Evolutionary conservation across 2,888 invertebrate genomes (phyloP), one percentile per base, ranked within the genome.

Genomic region (Mycalesis mineus): DNA sequence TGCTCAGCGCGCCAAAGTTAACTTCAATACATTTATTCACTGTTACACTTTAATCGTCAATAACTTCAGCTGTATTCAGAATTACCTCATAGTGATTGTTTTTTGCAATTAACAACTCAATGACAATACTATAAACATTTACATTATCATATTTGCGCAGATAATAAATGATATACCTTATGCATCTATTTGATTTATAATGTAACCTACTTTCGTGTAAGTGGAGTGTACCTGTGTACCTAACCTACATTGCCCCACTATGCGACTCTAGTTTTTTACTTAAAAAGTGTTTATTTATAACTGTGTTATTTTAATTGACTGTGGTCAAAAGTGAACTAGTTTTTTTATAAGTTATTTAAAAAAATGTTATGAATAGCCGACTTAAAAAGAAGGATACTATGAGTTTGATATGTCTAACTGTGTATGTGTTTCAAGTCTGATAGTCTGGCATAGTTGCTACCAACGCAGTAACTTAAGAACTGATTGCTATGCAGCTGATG

Each of bases 171-270:
- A 60, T 50, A 60, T 54, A 45, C 50, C 40, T 37, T 47, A 64
- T 65, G 61, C 68, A 64, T 28, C 58, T 51, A 44, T 55, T 63
- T 65, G 55, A 54, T 56, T 55, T 29, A 57, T 63, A 60, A 48
- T 68, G 67, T 68, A 71, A 70, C 71, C 64, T 66, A 62, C 65
- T 70, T 74, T 74, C 14, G 37, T 5, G 11, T 51, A 15, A 76
- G 75, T 42, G 51, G 29, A 41, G 31, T 40, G 51, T 41, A 39
- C 39, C n/a, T 36, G 29, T 29, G 50, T 40, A 40, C 14, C 51
- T 51, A 40, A 51, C 40, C 51, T 40, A 51, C 39, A 40, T 51
- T 51, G 13, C 50, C 9, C 14, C 36, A 22, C 36, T 47, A 4
- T 28, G 13, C 13, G 44, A 14, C 45, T 47, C 14, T 31, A 15